Evolutionary conservation across 2,797 vertebrate species (phyloP).

Genomic region (Meriones psammophilus): DNA sequence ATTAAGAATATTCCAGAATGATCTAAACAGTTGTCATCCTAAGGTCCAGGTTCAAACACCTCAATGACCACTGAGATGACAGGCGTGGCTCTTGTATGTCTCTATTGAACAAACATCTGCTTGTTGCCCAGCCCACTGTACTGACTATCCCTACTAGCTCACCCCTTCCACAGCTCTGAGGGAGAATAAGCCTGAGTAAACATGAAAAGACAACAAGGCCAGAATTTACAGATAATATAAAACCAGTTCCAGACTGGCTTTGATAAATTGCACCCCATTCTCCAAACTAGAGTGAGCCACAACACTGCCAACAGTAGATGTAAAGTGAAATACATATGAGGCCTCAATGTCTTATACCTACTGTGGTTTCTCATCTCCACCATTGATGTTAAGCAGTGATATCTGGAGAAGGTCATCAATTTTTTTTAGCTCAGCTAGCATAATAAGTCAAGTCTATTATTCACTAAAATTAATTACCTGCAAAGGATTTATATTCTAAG

Average conservation of each 20-base stretch:
- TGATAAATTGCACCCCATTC: background rate
- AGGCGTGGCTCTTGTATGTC: background rate
- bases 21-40: background rate
- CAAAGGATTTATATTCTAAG: background rate
- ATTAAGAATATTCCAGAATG: background rate
- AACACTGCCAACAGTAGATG: background rate
- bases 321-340: background rate
- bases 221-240: background rate
- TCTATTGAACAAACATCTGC: background rate
- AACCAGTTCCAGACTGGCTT: background rate
- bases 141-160: background rate
- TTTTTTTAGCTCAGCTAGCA: background rate
- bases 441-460: slow-evolving; percentile 20
- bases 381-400: background rate
- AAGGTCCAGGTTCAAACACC: background rate
- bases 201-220: background rate
- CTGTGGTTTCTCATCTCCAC: background rate
- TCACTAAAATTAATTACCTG: background rate
- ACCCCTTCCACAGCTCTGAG: background rate
- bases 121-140: background rate
- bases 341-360: background rate
- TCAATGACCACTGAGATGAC: background rate
- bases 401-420: background rate
- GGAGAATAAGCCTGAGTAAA: background rate
- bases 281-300: background rate